phyloP scores from a whole-genome alignment of 2,888 invertebrate genomes.

The Polietes domitor region DNA sequence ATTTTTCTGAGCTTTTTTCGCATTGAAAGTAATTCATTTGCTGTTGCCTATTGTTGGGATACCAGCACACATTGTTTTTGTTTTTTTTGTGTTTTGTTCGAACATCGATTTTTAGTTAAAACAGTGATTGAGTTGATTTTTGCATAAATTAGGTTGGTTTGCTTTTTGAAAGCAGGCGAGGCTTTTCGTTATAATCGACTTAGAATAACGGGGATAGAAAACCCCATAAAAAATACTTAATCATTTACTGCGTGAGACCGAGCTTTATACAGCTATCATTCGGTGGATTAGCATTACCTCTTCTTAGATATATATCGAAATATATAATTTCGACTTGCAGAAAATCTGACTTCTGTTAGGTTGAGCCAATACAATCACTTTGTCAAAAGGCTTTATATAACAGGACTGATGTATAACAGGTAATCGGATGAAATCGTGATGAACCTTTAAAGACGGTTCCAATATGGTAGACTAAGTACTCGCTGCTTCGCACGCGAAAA shows the following conservation, averaged over 20 bases:
- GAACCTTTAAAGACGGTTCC: too few species aligned
- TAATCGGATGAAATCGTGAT: too few species aligned
- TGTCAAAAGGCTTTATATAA: too few species aligned
- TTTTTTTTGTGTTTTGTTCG: neutral
- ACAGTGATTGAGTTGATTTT: constrained; percentile 20
- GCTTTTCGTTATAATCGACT: constrained; percentile 47
- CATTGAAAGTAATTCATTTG: constrained; percentile 11
- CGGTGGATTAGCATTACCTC: too few species aligned
- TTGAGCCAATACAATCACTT: too few species aligned
- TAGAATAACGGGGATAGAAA: constrained; percentile 17
- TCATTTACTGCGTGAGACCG: neutral
- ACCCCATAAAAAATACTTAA: neutral
- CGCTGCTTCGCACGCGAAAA: too few species aligned
- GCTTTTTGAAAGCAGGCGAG: constrained; percentile 24
- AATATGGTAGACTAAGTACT: too few species aligned
- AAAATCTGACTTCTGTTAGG: too few species aligned
- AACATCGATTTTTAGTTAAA: constrained; percentile 49
- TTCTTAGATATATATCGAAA: too few species aligned
- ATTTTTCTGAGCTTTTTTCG: neutral
- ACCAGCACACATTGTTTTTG: neutral
- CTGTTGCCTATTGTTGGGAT: neutral
- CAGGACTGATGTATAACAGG: too few species aligned
- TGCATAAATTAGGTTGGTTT: constrained; percentile 26
- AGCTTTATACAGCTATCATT: too few species aligned
- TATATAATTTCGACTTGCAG: too few species aligned